Conservation (phyloP, 2,113 vertebrate species). For the Anarhynchus alexandrinus region DNA sequence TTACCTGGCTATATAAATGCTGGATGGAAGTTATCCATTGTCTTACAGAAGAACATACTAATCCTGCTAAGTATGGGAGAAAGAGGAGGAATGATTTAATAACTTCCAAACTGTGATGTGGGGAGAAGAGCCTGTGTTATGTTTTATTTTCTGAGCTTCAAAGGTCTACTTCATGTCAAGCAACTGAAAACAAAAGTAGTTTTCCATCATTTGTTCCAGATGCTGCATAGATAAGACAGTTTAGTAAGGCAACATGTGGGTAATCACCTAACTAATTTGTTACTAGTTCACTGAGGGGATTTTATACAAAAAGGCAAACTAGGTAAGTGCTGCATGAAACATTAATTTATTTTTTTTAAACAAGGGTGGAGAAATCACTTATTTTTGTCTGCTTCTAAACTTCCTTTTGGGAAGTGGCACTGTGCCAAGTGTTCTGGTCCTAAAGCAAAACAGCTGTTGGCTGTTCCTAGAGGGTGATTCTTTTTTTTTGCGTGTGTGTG, state of each 20-base stretch:
- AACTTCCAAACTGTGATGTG: background rate
- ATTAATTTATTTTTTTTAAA: background rate
- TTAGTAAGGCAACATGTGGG: background rate
- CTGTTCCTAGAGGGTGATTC: background rate
- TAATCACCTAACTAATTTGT: background rate
- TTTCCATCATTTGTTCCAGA: background rate
- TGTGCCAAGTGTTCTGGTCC: background rate
- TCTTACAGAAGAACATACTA: background rate
- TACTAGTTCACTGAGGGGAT: background rate
- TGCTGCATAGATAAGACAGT: background rate
- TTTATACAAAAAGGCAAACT: background rate
- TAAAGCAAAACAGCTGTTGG: constrained; percentile 26
- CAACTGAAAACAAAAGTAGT: background rate
- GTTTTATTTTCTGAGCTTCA: background rate
- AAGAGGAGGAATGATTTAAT: background rate
- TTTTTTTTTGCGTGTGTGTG: background rate
- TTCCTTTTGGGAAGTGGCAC: background rate
- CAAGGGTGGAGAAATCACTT: background rate
- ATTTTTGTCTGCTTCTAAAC: background rate
- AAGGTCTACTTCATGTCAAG: background rate
- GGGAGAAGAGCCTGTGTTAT: background rate
- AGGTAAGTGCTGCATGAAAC: background rate
- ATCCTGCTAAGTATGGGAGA: background rate
- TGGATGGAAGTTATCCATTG: background rate
- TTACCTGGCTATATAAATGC: background rate